Evolutionary conservation across 1,140 invertebrate species (phyloP), one percentile per base, ranked within the genome.

Genomic region (Lepidurus packardi): DNA sequence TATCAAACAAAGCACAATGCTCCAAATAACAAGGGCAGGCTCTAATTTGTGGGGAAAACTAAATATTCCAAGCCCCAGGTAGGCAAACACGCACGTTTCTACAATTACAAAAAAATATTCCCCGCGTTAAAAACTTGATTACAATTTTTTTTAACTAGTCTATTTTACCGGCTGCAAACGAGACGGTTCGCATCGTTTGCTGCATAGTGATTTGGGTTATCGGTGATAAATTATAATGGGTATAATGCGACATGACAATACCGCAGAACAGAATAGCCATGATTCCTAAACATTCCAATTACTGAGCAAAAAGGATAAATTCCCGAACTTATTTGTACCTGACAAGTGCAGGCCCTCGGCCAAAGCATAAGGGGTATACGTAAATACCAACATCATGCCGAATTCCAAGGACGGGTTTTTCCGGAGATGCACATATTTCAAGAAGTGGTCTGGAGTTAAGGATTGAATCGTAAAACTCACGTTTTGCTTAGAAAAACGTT

Each of bases 211-310:
- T 98, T 87, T 99, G 97, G 13, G 97, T 98, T 6, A 99, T 93
- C 24, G 97, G 98, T 1, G 97, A 99, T 16, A 99, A 86, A 86
- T 99, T 99, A 82, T 95, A 97, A 88, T 99, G 98, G 21, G 97
- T 99, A 83, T 99, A 99, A 85, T 99, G 98, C 1, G 97, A 98
- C 98, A 99, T 99, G 0, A 98, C 96, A 83, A 99, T 96, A 3
- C 97, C 98, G 88, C 96, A 98, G 84, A 99, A 98, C 79, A 99
- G 86, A 82, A 99, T 99, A 16, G 98, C 97, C 98, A 99, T 99
- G 73, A 99, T 99, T 79, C 96, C 95, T 83, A 95, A 98, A 47
- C 98, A 86, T 86, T 97, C 94, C 80, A 98, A 92, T 53, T 97
- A 97, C 88, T 99, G 98, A 73, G 98, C 97, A 47, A 99, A 85